Evolutionary conservation across 2,888 invertebrate species (phyloP).

Genomic region (Teleogryllus oceanicus): DNA sequence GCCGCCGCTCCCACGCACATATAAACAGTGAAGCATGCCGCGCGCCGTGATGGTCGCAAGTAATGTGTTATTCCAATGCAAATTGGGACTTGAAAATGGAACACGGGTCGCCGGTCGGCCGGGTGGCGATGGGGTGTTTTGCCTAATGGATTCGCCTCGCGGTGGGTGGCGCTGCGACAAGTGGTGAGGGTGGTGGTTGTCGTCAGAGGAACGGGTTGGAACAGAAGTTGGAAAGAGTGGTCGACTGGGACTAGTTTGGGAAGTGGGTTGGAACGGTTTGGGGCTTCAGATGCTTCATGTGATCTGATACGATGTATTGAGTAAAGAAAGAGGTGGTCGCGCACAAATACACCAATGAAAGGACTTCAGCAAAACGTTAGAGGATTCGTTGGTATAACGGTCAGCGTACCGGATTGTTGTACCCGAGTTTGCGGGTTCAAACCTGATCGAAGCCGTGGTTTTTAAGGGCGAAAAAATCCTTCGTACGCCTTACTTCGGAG

Average conservation of each 20-base stretch:
- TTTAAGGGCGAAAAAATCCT: too few species aligned
- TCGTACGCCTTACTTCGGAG: too few species aligned
- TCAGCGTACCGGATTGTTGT: too few species aligned
- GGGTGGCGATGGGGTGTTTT: not conserved
- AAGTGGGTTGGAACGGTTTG: not conserved
- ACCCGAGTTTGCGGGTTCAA: too few species aligned
- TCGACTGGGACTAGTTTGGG: not conserved
- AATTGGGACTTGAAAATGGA: slow-evolving; percentile 31
- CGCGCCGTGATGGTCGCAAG: slow-evolving; percentile 18
- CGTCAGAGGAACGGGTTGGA: not conserved
- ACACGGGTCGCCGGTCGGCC: not conserved
- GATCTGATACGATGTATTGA: too few species aligned
- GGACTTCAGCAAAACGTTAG: too few species aligned
- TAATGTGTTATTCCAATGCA: slow-evolving; percentile 32
- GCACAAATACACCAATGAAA: too few species aligned
- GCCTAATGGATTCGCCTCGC: not conserved
- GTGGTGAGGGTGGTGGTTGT: not conserved
- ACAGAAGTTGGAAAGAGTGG: too few species aligned
- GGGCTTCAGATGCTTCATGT: not conserved
- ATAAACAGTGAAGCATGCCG: not conserved
- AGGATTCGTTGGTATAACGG: too few species aligned
- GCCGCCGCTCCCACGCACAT: not conserved
- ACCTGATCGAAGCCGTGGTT: too few species aligned
- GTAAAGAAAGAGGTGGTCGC: too few species aligned
- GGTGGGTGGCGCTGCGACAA: not conserved